These are phyloP conservation scores for Geotrupes spiniger DNA, from an alignment of 2,888 invertebrate genomes.

Conservation along the genomic window DNA sequence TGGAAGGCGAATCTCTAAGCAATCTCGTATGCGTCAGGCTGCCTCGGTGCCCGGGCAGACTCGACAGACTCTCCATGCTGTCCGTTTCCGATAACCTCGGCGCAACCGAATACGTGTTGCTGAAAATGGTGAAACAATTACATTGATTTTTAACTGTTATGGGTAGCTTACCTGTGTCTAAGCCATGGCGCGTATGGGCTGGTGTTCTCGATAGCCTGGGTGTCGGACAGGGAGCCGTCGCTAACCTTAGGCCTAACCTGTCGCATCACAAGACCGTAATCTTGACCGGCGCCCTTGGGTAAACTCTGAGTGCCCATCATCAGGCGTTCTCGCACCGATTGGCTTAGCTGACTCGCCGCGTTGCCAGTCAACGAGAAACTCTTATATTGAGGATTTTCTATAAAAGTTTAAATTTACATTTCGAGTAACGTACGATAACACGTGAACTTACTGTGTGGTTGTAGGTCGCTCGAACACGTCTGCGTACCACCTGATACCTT, in stretches of 20 bases:
- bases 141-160: neutral
- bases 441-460: slow-evolving; percentile 58
- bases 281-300: slow-evolving; percentile 61
- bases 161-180: slow-evolving; percentile 66
- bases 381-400: slow-evolving; percentile 73
- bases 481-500: slow-evolving; percentile 90
- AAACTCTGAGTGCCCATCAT: slow-evolving; percentile 83
- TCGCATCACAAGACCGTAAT: slow-evolving; percentile 47
- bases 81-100: slow-evolving; percentile 86
- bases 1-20: slow-evolving; percentile 66
- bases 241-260: slow-evolving; percentile 52
- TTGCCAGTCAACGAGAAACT: slow-evolving; percentile 83
- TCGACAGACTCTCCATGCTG: slow-evolving; percentile 77
- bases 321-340: slow-evolving; percentile 79
- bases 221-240: slow-evolving; percentile 83
- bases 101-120: slow-evolving; percentile 70
- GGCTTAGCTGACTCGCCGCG: slow-evolving; percentile 81
- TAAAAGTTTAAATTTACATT: neutral
- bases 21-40: slow-evolving; percentile 72
- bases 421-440: neutral
- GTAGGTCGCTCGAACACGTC: slow-evolving; percentile 76
- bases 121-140: slow-evolving; percentile 43
- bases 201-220: slow-evolving; percentile 78
- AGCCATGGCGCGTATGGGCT: slow-evolving; percentile 85
- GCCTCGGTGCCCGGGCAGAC: slow-evolving; percentile 55